Base-by-base conservation (phyloP, 92 coral and sea anemone species). In the Micromussa lordhowensis region DNA sequence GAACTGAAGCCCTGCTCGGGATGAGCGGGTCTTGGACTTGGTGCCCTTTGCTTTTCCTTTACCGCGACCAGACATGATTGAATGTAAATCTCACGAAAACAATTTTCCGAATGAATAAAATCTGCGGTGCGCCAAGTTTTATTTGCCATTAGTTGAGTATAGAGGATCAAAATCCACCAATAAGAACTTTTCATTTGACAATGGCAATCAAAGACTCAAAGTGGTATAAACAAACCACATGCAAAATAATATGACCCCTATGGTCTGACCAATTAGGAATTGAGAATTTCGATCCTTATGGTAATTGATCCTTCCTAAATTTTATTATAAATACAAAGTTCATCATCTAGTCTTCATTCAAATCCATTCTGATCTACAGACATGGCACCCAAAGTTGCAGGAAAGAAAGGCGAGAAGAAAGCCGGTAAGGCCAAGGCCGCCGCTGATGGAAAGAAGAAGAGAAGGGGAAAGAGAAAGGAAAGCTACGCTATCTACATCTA, bases 1-100 rank as follows among this genome's bases (percentile, higher is more conserved):
- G 82, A 92, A 92, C 84, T 92, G 95, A 75, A 92, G 93, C 85
- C 95, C 95, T 78, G 95, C 95, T 76, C 97, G 95, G 78, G 95
- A 92, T 85, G 97, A 94, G 40, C 96, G 98, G 88, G 90, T 95
- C 80, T 95, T 95, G 81, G 98, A 95, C 90, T 95, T 95, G 84
- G 92, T 91, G 94, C 94, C 95, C 90, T 90, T 91, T 83, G 92
- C 94, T 68, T 95, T 95, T 66, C 98, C 98, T 91, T 95, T 95
- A 12, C 98, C 98, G 81, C 96, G 96, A 81, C 96, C 98, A 89
- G 94, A 91, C 98, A 95, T 93, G 68, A 75, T 86, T 17, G n/a
- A n/a, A n/a, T n/a, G n/a, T n/a, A n/a, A n/a, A n/a, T n/a, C n/a
- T n/a, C n/a, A n/a, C n/a, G n/a, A n/a, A n/a, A n/a, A n/a, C n/a